These are phyloP conservation scores for Rhodinocichla rosea DNA, from an alignment of 2,113 vertebrate species.

Conservation along the genomic window DNA sequence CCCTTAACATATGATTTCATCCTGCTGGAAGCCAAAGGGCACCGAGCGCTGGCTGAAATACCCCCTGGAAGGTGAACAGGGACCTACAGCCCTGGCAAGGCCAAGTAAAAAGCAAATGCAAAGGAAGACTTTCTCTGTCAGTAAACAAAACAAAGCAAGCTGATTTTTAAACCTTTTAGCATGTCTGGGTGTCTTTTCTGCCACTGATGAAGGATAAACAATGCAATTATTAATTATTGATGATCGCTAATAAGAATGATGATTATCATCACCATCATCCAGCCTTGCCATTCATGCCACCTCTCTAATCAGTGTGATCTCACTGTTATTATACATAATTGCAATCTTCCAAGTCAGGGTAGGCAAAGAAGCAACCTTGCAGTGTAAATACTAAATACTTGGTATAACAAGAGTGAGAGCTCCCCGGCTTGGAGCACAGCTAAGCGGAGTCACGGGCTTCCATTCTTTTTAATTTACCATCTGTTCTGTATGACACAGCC, in stretches of 20 bases:
- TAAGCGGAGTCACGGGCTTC: constrained; percentile 35
- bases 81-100: background rate
- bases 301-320: constrained; percentile 56
- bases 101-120: background rate
- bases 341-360: constrained; percentile 54
- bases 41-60: background rate
- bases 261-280: constrained; percentile 46
- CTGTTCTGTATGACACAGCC: constrained; percentile 71
- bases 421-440: constrained; percentile 33
- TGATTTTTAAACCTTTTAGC: constrained; percentile 54
- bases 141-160: constrained; percentile 51
- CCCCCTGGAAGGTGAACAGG: background rate
- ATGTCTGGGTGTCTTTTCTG: constrained; percentile 9
- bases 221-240: constrained; percentile 64
- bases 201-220: constrained; percentile 54
- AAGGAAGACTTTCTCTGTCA: constrained; percentile 20
- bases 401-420: constrained; percentile 60
- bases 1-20: background rate
- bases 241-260: constrained; percentile 53
- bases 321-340: constrained; percentile 57
- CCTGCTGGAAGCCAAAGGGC: background rate
- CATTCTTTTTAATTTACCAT: constrained; percentile 74
- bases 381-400: constrained; percentile 69
- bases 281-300: constrained; percentile 16
- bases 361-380: constrained; percentile 40